Percentiles rank a stretch among this genome's conserved stretches.
Evolutionary conservation across 2,113 vertebrate genomes (phyloP).

Genomic region (Labeo rohita): DNA sequence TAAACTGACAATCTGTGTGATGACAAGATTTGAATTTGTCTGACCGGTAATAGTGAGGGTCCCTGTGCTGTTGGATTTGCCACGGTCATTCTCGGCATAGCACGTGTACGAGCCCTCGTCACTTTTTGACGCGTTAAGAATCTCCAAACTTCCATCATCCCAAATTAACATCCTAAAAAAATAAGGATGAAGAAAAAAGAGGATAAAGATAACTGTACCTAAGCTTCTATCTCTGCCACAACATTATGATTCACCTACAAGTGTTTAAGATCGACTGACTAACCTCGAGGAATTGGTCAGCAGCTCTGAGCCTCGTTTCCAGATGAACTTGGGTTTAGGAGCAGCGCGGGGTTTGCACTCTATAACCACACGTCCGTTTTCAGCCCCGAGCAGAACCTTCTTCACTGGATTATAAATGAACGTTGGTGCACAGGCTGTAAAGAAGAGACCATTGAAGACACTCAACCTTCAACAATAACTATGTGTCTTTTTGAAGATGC

Average conservation of each 20-base stretch:
- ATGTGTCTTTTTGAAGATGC: background rate
- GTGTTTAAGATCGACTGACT: conserved; percentile 38
- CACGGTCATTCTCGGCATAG: conserved; percentile 92
- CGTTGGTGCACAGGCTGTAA: conserved; percentile 87
- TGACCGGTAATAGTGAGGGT: conserved; percentile 90
- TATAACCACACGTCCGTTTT: conserved; percentile 88
- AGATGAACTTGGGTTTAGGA: conserved; percentile 89
- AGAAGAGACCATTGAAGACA: conserved; percentile 3
- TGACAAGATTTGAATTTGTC: background rate
- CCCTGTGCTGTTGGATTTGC: conserved; percentile 91
- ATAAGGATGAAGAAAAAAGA: background rate
- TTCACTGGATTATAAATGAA: conserved; percentile 95
- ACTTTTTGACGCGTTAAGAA: conserved; percentile 85
- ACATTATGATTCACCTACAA: background rate
- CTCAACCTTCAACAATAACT: background rate
- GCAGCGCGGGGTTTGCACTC: conserved; percentile 95
- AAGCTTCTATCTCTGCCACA: background rate
- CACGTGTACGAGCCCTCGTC: conserved; percentile 92
- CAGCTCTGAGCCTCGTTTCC: conserved; percentile 92
- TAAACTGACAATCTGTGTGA: background rate
- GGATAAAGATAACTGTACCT: background rate
- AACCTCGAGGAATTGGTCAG: conserved; percentile 90
- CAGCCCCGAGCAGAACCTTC: conserved; percentile 89
- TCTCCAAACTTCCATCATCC: conserved; percentile 94
- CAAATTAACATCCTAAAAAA: conserved; percentile 84